Base-by-base conservation (phyloP, 2,113 vertebrate genomes). In the Pluvianellus socialis region DNA sequence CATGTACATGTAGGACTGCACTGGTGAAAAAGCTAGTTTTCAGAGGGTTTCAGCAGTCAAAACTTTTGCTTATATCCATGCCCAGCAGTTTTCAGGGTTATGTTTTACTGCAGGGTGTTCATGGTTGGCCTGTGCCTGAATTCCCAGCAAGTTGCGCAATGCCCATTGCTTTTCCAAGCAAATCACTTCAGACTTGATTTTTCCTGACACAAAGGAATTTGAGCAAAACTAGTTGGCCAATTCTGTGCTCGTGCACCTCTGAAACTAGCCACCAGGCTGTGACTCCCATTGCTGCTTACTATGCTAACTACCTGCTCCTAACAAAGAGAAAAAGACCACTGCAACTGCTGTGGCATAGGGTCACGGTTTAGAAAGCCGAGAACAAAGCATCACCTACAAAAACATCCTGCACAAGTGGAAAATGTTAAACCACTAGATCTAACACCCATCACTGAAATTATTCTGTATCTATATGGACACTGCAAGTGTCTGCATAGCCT, bases 131-230 rank as follows among this genome's bases (percentile, higher is more conserved):
- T 30, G 9, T 61, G 71, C 42, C 80, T 40, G 30, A 90, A 86
- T 58, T 86, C 52, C 44, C 33, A 2, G 1, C 0, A 1, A 79
- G 18, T 22, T 81, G 49, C 0, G 2, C 56, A 81, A 49, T 7
- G 22, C 9, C 24, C 5, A 3, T 4, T 26, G 50, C 38, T 83
- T 63, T 92, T 62, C 52, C n/a, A 56, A 13, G 44, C 9, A 84
- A 80, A 50, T 77, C 22, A 45, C 47, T 70, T 42, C 32, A 66
- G 65, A 67, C 38, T 55, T 24, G 23, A 19, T 44, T 93, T 70
- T 77, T 68, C 68, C 35, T 44, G 38, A 66, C 81, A 83, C 21
- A 66, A 76, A 86, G 59, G n/a, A 75, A 92, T 30, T 33, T 19
- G 5, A 83, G 33, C 55, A 66, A 55, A 83, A 50, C 20, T 32